Base-by-base conservation (phyloP, 1,140 invertebrate genomes). In the Euura lappo region DNA sequence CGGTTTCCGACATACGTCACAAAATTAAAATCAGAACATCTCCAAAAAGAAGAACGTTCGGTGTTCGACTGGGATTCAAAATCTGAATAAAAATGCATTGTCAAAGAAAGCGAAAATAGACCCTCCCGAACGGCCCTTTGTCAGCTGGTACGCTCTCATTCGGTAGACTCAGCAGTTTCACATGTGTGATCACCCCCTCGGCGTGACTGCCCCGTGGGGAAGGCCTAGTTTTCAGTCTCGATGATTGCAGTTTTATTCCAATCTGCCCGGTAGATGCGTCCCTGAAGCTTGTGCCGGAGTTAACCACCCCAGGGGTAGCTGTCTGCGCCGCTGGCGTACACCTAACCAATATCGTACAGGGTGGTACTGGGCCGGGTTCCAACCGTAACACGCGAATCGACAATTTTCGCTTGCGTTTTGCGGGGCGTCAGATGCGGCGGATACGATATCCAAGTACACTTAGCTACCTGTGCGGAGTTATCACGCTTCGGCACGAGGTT, bases 141-240 rank as follows among this genome's bases (percentile, higher is more conserved):
- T 83, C 83, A 83, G 78, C 78, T 82, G 77, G 77, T 79, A 84
- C 81, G 81, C 77, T 84, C 83, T 80, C 78, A 79, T 83, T 83
- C 75, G 69, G 82, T 74, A 73, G 70, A 81, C 81, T 84, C 82
- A 83, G 81, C 84, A 74, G 76, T 81, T 77, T 71, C 73, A 51
- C 77, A 28, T 28, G 28, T 28, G 28, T 28, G 28, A 28, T 28
- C 28, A 28, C 28, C 28, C 28, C 28, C 28, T 28, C 47, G 71
- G 71, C 45, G 51, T 60, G 51, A 60, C 13, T 4, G 13, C 51
- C 51, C 51, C 51, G 8, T 60, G 51, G 51, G 51, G 51, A 6
- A 60, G 51, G 51, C 51, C 51, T 60, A 60, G 51, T 60, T 60
- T 28, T 28, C 28, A 28, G 28, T 28, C 28, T 60, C 51, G 51